These are phyloP conservation scores for Strix uralensis DNA, from an alignment of 2,113 vertebrate genomes.

Conservation along the genomic window DNA sequence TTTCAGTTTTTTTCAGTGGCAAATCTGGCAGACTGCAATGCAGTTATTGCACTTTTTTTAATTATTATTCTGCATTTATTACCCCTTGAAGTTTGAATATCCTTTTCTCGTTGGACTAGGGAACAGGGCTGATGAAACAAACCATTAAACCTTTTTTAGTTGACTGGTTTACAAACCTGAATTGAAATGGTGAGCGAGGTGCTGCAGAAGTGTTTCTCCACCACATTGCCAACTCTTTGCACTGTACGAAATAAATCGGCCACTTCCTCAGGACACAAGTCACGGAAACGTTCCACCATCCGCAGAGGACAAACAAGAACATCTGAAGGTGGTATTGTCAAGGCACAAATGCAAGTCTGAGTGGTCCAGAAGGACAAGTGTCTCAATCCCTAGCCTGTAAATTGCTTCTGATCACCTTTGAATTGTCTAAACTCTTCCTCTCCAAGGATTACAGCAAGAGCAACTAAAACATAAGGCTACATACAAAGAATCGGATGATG, in stretches of 20 bases:
- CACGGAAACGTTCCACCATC: slow-evolving; percentile 83
- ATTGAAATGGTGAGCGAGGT: slow-evolving; percentile 88
- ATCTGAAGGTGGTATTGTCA: slow-evolving; percentile 75
- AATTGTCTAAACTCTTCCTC: background rate
- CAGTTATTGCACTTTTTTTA: background rate
- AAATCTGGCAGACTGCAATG: background rate
- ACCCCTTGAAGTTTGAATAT: background rate
- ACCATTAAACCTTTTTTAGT: background rate
- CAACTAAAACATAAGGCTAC: background rate
- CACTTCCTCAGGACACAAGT: slow-evolving; percentile 85
- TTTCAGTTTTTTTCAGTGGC: background rate
- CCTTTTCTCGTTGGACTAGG: background rate
- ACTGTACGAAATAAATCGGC: slow-evolving; percentile 80
- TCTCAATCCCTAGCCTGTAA: background rate
- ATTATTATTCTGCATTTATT: background rate
- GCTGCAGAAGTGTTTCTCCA: slow-evolving; percentile 86
- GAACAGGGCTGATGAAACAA: background rate
- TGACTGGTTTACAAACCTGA: slow-evolving; percentile 74
- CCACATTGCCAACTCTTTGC: slow-evolving; percentile 80
- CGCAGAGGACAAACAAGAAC: slow-evolving; percentile 89
- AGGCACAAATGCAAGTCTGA: slow-evolving; percentile 57
- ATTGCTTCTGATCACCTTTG: background rate
- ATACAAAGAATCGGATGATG: background rate
- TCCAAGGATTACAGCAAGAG: background rate
- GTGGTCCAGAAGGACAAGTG: background rate